Evolutionary conservation across 1,140 invertebrate species (phyloP).

Genomic region (Stegodyphus mimosarum): DNA sequence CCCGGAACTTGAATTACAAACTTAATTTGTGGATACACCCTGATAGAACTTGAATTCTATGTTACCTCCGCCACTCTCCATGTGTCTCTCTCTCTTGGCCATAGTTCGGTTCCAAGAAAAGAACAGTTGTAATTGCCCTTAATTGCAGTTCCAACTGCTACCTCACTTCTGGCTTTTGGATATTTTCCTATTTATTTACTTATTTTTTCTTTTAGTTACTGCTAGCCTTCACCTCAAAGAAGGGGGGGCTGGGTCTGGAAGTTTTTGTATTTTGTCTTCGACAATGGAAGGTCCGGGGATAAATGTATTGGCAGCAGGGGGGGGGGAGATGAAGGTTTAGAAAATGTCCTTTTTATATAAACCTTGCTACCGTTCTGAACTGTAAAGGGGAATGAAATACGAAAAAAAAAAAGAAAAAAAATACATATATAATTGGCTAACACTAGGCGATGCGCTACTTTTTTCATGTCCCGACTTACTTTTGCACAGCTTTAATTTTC

Average conservation of each 20-base stretch:
- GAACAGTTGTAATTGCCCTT: conserved; percentile 54
- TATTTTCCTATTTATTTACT: conserved; percentile 28
- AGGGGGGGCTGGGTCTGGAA: not conserved
- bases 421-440: no score
- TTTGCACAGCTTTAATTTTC: no score
- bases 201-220: not conserved
- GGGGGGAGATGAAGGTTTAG: not conserved
- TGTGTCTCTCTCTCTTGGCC: conserved; percentile 17
- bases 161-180: conserved; percentile 40
- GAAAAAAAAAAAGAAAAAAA: no score
- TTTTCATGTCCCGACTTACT: no score
- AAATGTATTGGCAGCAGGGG: not conserved
- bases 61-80: conserved; percentile 16
- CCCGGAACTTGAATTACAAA: not conserved
- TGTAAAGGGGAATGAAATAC: no score
- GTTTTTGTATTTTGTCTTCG: not conserved
- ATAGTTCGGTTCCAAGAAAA: conserved; percentile 25
- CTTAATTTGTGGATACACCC: conserved; percentile 55
- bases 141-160: conserved; percentile 53
- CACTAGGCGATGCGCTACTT: no score
- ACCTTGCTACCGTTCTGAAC: no score
- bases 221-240: not conserved
- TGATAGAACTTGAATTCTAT: conserved; percentile 5
- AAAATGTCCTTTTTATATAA: no score
- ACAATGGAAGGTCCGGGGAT: not conserved